Evolutionary conservation across 2,888 invertebrate species (phyloP), one percentile per base, ranked within the genome.

Genomic region (Hymenopus coronatus): DNA sequence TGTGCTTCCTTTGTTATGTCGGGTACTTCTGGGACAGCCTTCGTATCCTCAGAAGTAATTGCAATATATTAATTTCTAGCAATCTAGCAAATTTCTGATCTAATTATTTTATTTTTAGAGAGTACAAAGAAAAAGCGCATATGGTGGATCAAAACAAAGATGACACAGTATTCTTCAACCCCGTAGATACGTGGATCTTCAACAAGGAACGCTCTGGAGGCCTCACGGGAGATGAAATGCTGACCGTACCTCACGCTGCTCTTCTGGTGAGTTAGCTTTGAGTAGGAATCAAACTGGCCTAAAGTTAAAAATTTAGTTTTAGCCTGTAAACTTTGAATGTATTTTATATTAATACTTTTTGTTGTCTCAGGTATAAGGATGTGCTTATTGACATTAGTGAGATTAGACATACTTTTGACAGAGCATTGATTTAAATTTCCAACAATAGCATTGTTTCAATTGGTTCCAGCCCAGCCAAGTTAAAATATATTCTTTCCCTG

Each of bases 81-180:
- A n/a, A 2, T 81, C 20, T 6, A 81, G 25, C 12, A n/a, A n/a
- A n/a, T 30, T 30, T 3, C 1, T 40, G 12, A 9, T 9, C 9
- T 40, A 40, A 40, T 40, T 54, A 82, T 87, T 27, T 83, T 89
- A 84, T 90, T 90, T 92, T 91, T 91, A 97, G 97, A 88, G 97
- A 97, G 94, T 97, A 97, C 96, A 97, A 97, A 92, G 95, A 96
- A 91, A 98, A 98, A 93, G 95, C 96, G 20, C 95, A 97, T 91
- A 92, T 97, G 0, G 94, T 94, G 90, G 97, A 98, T 91, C 94
- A 96, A 89, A 96, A 96, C 25, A 95, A 94, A 9, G 95, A 96
- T 84, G 98, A 98, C 91, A 96, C 96, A 0, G 95, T 97, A 7
- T 95, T 95, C 0, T 98, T 96, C 92, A 95, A 95, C 91, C 95